Evolutionary conservation across 23 tunicate species (phyloP), one percentile per base, ranked within the genome.

Genomic region (Oikopleura vanhoeffeni): DNA sequence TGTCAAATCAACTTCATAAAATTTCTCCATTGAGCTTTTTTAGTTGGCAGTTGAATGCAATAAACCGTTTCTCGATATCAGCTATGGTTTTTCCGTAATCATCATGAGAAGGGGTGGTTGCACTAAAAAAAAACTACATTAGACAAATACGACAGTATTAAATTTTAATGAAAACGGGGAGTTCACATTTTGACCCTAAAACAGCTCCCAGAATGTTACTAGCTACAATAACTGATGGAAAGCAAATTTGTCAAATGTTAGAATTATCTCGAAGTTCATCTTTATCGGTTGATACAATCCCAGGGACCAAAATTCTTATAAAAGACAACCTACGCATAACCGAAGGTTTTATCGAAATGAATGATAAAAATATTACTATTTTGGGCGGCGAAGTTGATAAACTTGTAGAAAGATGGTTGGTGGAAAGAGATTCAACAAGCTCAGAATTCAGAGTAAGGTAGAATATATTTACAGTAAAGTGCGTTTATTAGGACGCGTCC

Each of bases 331-430:
- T 90, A 13, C 24, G 40, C 0, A 41, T 85, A n/a, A 76, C 39
- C 39, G 41, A 86, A 41, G 91, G 98, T 1, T 41, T 67, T 40
- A 40, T 93, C 4, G 83, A 90, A 39, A 41, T 93, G 84, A 75
- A 88, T 1, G 39, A 77, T 0, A 34, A 41, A 0, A 82, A 83
- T 40, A 76, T 85, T 32, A 67, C 84, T 40, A 57, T 85, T 13
- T 76, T 93, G 34, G 94, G 91, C 13, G 98, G 98, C 1, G 83
- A 76, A 67, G 98, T 93, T n/a, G 98, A 93, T 40, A 85, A 83
- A n/a, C 82, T 93, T 33, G 85, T 88, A 87, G 88, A 87, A 83
- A 93, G 86, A 85, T 93, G 98, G 98, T 85, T 41, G n/a, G 85
- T 86, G 40, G 84, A 89, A 0, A 84, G 84, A 49, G 92, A 91